phyloP scores from a whole-genome alignment of 1,140 invertebrate species.

The Drosophila pachea region DNA sequence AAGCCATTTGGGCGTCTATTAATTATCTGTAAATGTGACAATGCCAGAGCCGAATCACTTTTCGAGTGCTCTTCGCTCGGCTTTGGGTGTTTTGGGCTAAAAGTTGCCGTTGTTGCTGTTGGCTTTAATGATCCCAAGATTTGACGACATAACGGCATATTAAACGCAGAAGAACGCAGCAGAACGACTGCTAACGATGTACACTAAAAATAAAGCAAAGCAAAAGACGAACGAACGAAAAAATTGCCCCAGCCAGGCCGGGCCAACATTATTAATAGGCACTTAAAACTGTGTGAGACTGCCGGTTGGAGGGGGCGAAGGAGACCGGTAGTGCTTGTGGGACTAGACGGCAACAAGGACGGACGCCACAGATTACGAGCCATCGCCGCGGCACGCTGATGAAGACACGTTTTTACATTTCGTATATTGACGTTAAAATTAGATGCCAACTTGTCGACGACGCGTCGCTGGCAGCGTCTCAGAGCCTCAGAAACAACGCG shows the following conservation, averaged over 20 bases:
- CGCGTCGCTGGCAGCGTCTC: constrained; percentile 23
- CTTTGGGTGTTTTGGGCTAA: neutral
- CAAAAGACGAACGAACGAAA: constrained; percentile 35
- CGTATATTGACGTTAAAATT: constrained; percentile 77
- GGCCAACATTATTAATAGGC: constrained; percentile 72
- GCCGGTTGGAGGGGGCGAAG: neutral
- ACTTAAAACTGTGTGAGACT: constrained; percentile 51
- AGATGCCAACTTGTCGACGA: constrained; percentile 73
- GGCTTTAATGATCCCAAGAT: constrained; percentile 70
- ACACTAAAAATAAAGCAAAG: constrained; percentile 72
- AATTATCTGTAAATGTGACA: constrained; percentile 59
- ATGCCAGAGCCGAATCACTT: constrained; percentile 32
- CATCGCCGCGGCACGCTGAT: constrained; percentile 44
- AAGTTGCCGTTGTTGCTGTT: constrained; percentile 43
- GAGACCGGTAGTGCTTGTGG: neutral
- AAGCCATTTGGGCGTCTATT: constrained; percentile 59
- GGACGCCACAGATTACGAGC: constrained; percentile 56
- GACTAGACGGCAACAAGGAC: constrained; percentile 4
- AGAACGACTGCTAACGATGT: constrained; percentile 47
- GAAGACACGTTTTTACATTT: constrained; percentile 75
- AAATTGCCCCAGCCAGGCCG: constrained; percentile 42
- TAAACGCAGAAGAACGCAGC: constrained; percentile 59
- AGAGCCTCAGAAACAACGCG: constrained; percentile 56
- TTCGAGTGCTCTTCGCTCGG: constrained; percentile 16
- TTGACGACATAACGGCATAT: constrained; percentile 74